Conservation (phyloP, 2,888 invertebrate genomes). For the Andrena bucephala region DNA sequence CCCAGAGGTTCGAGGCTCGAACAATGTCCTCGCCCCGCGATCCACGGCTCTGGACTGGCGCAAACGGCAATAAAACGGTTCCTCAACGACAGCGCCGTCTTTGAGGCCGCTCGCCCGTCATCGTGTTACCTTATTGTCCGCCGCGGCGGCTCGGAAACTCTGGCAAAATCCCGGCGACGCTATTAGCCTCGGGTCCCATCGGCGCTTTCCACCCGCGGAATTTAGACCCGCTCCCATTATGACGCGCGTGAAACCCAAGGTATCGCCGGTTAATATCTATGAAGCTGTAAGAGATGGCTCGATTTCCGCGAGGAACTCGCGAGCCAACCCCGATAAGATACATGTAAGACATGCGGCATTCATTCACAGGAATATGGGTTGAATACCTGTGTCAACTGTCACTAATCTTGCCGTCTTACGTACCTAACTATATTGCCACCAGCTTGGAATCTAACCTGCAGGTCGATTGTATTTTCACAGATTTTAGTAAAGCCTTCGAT, state of each 20-base stretch:
- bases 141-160: constrained; percentile 1
- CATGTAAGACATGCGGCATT: too few species aligned
- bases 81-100: constrained; percentile 69
- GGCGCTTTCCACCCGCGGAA: constrained; percentile 4
- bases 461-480: too few species aligned
- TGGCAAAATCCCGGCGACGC: not conserved
- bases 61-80: constrained; percentile 79
- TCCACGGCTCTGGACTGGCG: constrained; percentile 69
- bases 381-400: too few species aligned
- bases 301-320: not conserved
- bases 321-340: not conserved
- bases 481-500: too few species aligned
- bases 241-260: not conserved
- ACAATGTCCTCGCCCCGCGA: constrained; percentile 78
- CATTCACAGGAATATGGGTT: too few species aligned
- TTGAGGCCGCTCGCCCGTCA: constrained; percentile 14
- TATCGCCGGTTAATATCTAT: not conserved
- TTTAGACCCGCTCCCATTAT: not conserved
- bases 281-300: not conserved
- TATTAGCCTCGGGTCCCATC: not conserved
- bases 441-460: too few species aligned
- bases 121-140: constrained; percentile 35
- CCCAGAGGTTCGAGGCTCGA: constrained; percentile 80
- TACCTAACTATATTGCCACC: too few species aligned
- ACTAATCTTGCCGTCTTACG: too few species aligned